Evolutionary conservation across 1,140 invertebrate species (phyloP), one percentile per base, ranked within the genome.

Genomic region (Bicyclus anynana): DNA sequence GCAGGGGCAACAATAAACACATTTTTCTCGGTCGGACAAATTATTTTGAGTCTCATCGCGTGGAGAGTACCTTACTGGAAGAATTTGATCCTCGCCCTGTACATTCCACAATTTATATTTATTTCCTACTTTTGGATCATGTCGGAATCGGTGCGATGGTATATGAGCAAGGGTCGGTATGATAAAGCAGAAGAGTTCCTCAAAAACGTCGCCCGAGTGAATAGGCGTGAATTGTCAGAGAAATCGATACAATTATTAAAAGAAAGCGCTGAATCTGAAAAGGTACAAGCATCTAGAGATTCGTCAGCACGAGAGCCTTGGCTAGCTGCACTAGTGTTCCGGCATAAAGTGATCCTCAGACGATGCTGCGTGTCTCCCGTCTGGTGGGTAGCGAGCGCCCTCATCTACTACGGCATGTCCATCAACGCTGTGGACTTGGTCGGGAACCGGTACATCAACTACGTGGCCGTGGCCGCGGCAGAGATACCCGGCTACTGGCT

Each of bases 131-230:
- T 91, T 27, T 91, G 91, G 81, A 74, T 93, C 14, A 72, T 93
- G 16, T 89, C 91, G 1, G 93, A 94, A 79, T 93, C 92, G n/a
- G 84, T 93, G 5, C 85, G 95, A 57, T 97, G 95, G 95, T 90
- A 96, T n/a, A 78, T 96, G 53, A 92, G 93, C n/a, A 92, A 94
- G 53, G 92, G 93, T 2, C 91, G 91, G 51, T 92, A 92, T 53
- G 89, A 93, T 1, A 91, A 94, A 62, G 92, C 93, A 13, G 90
- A 91, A 51, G 75, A 74, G 12, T 90, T 93, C 12, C 77, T 94
- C 3, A 85, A 90, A 2, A 89, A 90, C 66, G 92, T 91, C 10
- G 93, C 93, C 1, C 89, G 84, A 59, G 89, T 93, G 1, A 97
- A 97, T 63, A 59, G 49, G 10, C 69, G 74, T 17, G 65, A 87